Evolutionary conservation across 2,797 vertebrate genomes (phyloP).

Genomic region (Eremophila alpestris): DNA sequence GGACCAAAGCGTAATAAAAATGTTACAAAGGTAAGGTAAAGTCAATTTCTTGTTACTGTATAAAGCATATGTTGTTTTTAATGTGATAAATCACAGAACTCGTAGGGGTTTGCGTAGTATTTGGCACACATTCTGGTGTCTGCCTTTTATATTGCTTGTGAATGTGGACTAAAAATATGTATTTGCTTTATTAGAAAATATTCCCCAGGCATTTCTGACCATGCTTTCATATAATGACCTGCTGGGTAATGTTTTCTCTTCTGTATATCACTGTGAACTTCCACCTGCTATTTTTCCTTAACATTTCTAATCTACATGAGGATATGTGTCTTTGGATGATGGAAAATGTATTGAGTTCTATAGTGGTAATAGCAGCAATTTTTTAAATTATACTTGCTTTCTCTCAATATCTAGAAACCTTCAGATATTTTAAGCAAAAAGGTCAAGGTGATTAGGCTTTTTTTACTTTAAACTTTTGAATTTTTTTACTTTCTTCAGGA

Average conservation of each 20-base stretch:
- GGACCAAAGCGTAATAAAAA: constrained; percentile 30
- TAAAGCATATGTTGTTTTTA: constrained; percentile 47
- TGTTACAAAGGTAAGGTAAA: constrained; percentile 19
- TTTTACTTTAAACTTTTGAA: background rate
- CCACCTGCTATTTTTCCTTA: background rate
- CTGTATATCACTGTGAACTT: background rate
- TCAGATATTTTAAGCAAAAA: background rate
- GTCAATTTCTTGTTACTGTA: constrained; percentile 15
- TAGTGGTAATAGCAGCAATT: background rate
- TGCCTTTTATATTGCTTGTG: background rate
- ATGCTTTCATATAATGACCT: background rate
- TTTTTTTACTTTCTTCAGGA: background rate
- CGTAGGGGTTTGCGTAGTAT: background rate
- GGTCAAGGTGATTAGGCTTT: background rate
- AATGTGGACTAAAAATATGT: background rate
- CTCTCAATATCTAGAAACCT: background rate
- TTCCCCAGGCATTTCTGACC: background rate
- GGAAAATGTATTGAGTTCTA: background rate
- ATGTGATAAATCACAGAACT: constrained; percentile 27
- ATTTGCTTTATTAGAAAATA: background rate
- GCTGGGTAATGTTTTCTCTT: background rate
- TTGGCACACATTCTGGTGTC: background rate
- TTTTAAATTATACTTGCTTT: background rate
- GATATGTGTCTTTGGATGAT: background rate
- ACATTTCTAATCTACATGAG: background rate